Evolutionary conservation across 2,888 invertebrate genomes (phyloP).

Genomic region (Odontomyia ornata): DNA sequence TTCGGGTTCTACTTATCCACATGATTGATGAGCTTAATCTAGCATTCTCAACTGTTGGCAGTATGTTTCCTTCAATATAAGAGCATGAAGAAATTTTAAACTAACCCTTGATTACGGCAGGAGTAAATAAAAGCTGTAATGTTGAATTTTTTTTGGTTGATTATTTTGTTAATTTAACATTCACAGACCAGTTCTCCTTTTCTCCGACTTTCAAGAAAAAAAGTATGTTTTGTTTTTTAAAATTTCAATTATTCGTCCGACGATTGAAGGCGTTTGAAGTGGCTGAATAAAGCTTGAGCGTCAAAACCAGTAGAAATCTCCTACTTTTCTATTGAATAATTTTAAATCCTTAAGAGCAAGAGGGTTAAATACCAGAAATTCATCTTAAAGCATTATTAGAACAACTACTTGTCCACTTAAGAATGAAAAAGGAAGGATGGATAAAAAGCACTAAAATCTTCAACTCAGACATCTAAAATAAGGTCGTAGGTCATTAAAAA

Average conservation of each 20-base stretch:
- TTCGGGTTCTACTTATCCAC: constrained; percentile 37
- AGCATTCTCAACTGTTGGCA: constrained; percentile 15
- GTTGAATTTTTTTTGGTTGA: no score
- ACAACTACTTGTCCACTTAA: background rate
- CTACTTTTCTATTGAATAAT: no score
- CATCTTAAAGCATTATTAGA: no score
- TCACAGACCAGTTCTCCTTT: no score
- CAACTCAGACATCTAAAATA: constrained; percentile 1
- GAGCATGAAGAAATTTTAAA: background rate
- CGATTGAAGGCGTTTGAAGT: background rate
- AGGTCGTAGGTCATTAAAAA: constrained; percentile 37
- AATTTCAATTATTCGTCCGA: background rate
- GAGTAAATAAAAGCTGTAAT: background rate
- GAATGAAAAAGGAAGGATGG: background rate
- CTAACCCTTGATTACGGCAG: constrained; percentile 28
- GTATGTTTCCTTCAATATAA: constrained; percentile 6
- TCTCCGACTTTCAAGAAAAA: background rate
- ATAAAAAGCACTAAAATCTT: constrained; percentile 24
- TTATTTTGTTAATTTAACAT: no score
- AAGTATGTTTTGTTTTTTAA: background rate
- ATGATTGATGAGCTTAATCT: constrained; percentile 41
- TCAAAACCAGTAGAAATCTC: no score
- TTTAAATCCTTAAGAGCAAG: background rate
- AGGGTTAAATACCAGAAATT: background rate
- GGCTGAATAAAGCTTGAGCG: background rate